Conservation (phyloP, 2,797 vertebrate species). For the Anabacerthia variegaticeps region DNA sequence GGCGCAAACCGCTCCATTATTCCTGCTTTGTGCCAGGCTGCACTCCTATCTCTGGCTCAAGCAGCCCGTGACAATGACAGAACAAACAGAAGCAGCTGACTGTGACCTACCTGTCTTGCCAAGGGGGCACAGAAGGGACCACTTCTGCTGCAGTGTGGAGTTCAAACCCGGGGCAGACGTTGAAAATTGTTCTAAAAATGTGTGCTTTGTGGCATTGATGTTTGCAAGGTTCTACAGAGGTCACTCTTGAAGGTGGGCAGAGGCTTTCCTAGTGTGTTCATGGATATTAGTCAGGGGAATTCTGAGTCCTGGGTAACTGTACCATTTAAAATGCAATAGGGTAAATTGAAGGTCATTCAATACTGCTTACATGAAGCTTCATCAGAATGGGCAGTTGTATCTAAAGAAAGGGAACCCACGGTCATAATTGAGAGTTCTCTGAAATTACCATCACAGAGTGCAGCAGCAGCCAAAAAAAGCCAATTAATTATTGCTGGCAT, state of each 20-base stretch:
- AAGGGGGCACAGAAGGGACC: neutral
- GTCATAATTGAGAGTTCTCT: neutral
- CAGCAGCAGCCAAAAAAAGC: neutral
- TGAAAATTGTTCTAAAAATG: neutral
- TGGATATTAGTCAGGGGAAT: neutral
- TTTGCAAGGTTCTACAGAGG: neutral
- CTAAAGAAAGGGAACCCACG: neutral
- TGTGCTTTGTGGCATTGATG: neutral
- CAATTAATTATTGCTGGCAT: neutral
- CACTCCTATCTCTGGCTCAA: conserved; percentile 41
- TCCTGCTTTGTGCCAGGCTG: conserved; percentile 22
- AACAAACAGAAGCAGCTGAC: conserved; percentile 33
- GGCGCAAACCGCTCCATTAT: conserved; percentile 31
- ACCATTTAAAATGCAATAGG: neutral
- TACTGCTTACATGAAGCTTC: neutral
- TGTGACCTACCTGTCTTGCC: neutral
- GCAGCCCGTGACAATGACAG: conserved; percentile 33
- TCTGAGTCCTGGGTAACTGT: neutral
- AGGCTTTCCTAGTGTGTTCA: neutral
- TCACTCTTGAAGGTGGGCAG: neutral
- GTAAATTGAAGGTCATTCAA: neutral
- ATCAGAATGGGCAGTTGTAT: neutral
- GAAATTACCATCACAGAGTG: neutral
- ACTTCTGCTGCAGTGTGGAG: neutral
- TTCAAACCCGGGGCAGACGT: neutral